phyloP scores from a whole-genome alignment of 2,888 invertebrate species.

The Epinotia brunnichana region DNA sequence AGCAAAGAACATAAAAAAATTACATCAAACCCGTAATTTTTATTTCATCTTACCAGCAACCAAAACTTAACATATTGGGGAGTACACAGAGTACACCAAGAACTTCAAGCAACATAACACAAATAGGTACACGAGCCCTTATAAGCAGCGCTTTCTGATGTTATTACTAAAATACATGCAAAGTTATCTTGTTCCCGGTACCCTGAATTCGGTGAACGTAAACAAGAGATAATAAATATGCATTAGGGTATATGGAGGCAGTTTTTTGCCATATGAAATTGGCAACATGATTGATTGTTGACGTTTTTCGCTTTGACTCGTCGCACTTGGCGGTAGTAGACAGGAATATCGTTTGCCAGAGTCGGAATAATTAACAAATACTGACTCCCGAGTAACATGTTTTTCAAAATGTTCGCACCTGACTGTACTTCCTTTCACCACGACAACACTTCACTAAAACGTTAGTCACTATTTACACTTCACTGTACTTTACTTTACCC shows the following conservation, averaged over 20 bases:
- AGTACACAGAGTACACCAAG: background rate
- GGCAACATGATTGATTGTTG: background rate
- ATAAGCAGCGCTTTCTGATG: slow-evolving; percentile 22
- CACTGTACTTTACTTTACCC: too few species aligned
- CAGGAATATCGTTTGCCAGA: too few species aligned
- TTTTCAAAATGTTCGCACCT: too few species aligned
- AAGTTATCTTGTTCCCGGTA: slow-evolving; percentile 21
- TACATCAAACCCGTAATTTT: too few species aligned
- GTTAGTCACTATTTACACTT: too few species aligned
- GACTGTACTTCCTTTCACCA: too few species aligned
- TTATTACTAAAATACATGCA: slow-evolving; percentile 16
- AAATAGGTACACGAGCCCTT: background rate
- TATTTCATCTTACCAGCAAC: background rate
- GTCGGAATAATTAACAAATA: too few species aligned
- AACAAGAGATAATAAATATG: slow-evolving; percentile 12
- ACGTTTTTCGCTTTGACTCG: too few species aligned
- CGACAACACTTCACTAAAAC: too few species aligned
- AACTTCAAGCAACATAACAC: slow-evolving; percentile 12
- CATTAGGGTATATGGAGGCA: background rate
- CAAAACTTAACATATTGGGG: background rate
- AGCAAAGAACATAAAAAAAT: too few species aligned
- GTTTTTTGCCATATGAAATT: background rate
- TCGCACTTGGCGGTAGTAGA: too few species aligned
- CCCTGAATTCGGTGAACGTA: background rate
- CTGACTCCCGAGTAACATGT: too few species aligned